Conservation (phyloP, 2,888 invertebrate species). For the Girardia tigrina region DNA sequence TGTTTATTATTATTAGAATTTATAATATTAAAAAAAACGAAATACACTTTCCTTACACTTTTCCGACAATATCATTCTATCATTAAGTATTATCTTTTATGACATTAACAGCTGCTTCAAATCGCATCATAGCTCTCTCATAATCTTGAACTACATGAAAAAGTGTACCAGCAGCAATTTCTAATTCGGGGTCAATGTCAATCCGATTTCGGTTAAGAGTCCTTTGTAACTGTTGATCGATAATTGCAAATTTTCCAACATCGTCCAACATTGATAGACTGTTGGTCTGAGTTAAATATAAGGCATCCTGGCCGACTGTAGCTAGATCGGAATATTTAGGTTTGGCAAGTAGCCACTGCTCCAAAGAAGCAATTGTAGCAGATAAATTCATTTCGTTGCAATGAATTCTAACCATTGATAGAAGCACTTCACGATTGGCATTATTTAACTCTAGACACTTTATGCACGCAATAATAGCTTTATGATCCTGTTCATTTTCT, state of each 20-base stretch:
- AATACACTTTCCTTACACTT: no score
- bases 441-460: conserved; percentile 65
- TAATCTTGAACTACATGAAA: neutral
- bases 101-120: neutral
- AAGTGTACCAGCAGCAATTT: conserved; percentile 12
- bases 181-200: neutral
- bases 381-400: conserved; percentile 75
- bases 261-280: neutral
- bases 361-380: neutral
- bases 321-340: conserved; percentile 9
- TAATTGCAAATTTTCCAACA: neutral
- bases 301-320: neutral
- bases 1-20: no score
- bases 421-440: conserved; percentile 66
- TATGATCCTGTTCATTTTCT: conserved; percentile 88
- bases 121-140: neutral
- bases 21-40: no score
- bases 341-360: neutral
- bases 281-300: neutral
- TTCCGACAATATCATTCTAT: no score
- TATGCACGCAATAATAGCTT: conserved; percentile 58
- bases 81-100: no score
- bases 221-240: neutral
- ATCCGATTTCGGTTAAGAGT: neutral
- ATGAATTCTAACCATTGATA: conserved; percentile 79